A percentile compares a stretch with the other conserved stretches of the same genome.
Conservation (phyloP, 2,113 vertebrate genomes). For the Muntiacus muntjak region DNA sequence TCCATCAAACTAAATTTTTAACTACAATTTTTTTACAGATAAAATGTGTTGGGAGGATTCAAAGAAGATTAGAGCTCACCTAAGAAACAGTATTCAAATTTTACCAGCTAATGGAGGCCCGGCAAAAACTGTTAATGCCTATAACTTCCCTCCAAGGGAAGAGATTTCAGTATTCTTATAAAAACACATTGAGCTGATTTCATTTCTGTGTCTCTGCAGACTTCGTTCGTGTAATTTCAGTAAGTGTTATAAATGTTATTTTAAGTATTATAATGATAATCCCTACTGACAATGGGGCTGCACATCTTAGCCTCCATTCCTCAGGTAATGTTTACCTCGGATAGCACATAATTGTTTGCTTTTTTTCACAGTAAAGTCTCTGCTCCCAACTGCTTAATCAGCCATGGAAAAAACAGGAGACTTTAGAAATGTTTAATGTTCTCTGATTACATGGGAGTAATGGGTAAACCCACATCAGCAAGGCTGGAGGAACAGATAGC, state of each 20-base stretch:
- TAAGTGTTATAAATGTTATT: slow-evolving; percentile 95
- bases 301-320: slow-evolving; percentile 88
- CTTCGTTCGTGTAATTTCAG: slow-evolving; percentile 88
- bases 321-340: slow-evolving; percentile 94
- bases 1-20: slow-evolving; percentile 90
- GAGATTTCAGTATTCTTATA: slow-evolving; percentile 88
- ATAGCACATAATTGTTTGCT: slow-evolving; percentile 89
- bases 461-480: slow-evolving; percentile 55
- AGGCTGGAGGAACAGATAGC: slow-evolving; percentile 29
- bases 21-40: slow-evolving; percentile 86
- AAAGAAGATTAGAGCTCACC: slow-evolving; percentile 90
- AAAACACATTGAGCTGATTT: slow-evolving; percentile 89
- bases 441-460: slow-evolving; percentile 75
- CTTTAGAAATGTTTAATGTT: slow-evolving; percentile 74
- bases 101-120: slow-evolving; percentile 88
- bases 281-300: slow-evolving; percentile 90
- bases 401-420: slow-evolving; percentile 85
- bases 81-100: slow-evolving; percentile 89
- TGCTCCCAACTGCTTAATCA: slow-evolving; percentile 91
- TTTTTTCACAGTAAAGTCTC: slow-evolving; percentile 84
- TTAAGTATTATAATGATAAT: slow-evolving; percentile 91
- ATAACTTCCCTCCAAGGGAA: slow-evolving; percentile 85
- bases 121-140: slow-evolving; percentile 86
- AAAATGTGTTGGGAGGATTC: slow-evolving; percentile 87
- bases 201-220: slow-evolving; percentile 85